phyloP scores from a whole-genome alignment of 2,888 invertebrate genomes.

The Scrobipalpa costella region DNA sequence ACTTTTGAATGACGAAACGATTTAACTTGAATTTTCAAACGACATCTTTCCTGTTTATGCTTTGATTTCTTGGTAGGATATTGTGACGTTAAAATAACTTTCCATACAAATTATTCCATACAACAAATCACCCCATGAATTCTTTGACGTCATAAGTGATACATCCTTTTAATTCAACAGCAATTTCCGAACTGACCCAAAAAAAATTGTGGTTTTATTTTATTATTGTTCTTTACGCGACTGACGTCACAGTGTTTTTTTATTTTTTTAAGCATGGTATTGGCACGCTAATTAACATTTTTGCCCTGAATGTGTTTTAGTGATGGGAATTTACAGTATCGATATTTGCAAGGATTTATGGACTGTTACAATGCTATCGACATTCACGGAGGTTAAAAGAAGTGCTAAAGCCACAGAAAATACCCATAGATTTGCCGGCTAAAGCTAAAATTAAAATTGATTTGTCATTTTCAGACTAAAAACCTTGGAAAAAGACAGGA shows the following conservation, averaged over 20 bases:
- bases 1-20: no score
- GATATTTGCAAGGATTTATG: neutral
- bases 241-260: neutral
- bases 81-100: neutral
- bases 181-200: neutral
- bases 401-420: no score
- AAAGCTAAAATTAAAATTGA: no score
- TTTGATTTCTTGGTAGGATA: neutral
- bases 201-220: neutral
- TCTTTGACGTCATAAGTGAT: neutral
- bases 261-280: neutral
- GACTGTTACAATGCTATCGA: no score
- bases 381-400: no score
- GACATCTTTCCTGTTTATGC: constrained; percentile 1
- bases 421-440: no score
- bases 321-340: neutral
- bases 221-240: neutral
- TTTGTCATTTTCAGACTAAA: no score
- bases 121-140: neutral
- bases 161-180: neutral
- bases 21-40: no score
- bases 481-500: no score
- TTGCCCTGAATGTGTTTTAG: neutral
- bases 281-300: neutral
- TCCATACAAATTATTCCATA: no score